phyloP scores from a whole-genome alignment of 2,888 invertebrate species.

The Gari tellinella region DNA sequence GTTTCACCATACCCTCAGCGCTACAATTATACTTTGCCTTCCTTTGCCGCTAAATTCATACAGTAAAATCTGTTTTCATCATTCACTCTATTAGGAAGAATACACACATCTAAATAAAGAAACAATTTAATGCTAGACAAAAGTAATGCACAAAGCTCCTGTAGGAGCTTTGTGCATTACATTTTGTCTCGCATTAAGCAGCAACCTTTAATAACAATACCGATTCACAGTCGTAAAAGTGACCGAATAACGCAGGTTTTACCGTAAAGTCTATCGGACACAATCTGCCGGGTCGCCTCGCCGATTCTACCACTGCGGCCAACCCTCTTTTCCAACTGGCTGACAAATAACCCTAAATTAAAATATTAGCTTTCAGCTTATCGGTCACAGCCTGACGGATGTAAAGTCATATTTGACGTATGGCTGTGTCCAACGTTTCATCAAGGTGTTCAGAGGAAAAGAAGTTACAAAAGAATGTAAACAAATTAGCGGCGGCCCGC shows the following conservation, averaged over 20 bases:
- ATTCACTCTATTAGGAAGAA: no score
- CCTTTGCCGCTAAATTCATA: neutral
- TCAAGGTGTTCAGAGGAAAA: conserved; percentile 1
- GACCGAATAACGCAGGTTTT: no score
- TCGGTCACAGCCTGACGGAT: conserved; percentile 14
- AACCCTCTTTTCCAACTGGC: conserved; percentile 33
- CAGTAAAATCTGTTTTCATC: no score
- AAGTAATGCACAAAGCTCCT: no score
- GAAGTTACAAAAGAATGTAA: neutral
- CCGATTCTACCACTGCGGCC: conserved; percentile 11
- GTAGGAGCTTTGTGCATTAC: no score
- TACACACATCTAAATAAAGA: no score
- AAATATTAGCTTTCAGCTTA: conserved; percentile 45
- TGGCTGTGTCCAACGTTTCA: conserved; percentile 9
- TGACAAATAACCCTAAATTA: conserved; percentile 51
- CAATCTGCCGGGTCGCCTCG: neutral
- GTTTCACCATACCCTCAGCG: neutral
- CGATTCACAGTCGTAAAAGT: no score
- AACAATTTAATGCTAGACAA: no score
- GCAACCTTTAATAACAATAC: no score
- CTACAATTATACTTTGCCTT: neutral
- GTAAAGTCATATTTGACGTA: conserved; percentile 17
- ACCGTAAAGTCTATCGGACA: neutral
- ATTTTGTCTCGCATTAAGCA: no score
- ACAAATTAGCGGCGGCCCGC: conserved; percentile 4